Base-by-base conservation (phyloP, 2,797 vertebrate genomes). In the Moxostoma hubbsi region DNA sequence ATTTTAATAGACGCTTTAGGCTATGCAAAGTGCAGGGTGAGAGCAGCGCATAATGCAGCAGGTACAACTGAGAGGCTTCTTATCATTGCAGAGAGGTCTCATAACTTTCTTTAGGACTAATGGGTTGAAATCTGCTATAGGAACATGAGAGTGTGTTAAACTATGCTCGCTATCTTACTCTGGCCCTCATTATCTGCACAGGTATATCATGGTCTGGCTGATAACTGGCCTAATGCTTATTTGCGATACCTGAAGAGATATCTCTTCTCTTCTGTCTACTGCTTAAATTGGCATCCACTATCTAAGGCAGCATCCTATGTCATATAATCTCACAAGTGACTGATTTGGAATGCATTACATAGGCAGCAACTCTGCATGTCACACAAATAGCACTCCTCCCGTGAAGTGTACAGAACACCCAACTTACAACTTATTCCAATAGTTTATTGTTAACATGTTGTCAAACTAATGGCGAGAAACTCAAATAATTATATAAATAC, bases 1-100 rank as follows among this genome's bases (percentile, higher is more conserved):
- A 96, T 98, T 98, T 98, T 98, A 98, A 99, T 98, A 98, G 97
- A 97, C 96, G 97, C 97, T 99, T 98, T 98, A 98, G 97, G 97
- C 97, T 98, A 99, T 99, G 97, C 97, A 98, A 98, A 99, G 97
- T 95, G 96, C 96, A 95, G 96, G 95, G 96, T 96, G 96, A 96
- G 95, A 94, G 94, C 93, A 94, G 92, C 94, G 94, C 94, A 95
- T 98, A 96, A 97, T 97, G 95, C 92, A 93, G 89, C 87, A 95
- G 95, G 74, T 94, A 96, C 86, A 93, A 95, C 95, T 94, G 95
- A 97, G 95, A 94, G 93, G 93, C 95, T 98, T 96, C 95, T 99
- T 97, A 98, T 97, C 96, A 98, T 98, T 96, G 96, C 92, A 88
- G 96, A 96, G 96, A 95, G 95, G 96, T 97, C 96, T 97, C 95